These are phyloP conservation scores for Spongilla lacustris DNA, from an alignment of 37 sponge, comb jelly and placozoan genomes.

Conservation along the genomic window DNA sequence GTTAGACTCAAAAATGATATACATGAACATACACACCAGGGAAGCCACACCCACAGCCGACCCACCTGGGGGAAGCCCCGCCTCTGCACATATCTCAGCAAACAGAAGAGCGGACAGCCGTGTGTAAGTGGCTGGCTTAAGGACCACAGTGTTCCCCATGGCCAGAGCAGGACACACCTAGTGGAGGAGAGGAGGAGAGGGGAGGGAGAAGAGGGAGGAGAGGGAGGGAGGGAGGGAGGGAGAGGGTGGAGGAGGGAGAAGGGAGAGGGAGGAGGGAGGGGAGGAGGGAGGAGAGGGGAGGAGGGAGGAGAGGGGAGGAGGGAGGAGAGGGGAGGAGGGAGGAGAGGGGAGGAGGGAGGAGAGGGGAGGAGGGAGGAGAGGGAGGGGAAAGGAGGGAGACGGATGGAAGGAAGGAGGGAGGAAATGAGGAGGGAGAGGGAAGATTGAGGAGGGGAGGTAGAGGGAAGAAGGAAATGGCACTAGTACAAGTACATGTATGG, in stretches of 20 bases:
- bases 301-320: too few species aligned
- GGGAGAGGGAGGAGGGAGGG: neutral
- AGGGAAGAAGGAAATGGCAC: too few species aligned
- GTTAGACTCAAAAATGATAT: too few species aligned
- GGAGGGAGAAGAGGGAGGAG: neutral
- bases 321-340: neutral
- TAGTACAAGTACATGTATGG: too few species aligned
- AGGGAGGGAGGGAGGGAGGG: neutral
- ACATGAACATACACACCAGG: neutral
- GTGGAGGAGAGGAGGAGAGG: neutral
- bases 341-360: neutral
- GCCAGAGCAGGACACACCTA: conserved; percentile 83
- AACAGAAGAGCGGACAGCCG: conserved; percentile 92
- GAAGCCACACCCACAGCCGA: neutral
- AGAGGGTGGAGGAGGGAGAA: neutral
- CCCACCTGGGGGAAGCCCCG: conserved; percentile 92
- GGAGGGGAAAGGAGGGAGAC: neutral
- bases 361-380: neutral
- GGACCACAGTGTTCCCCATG: conserved; percentile 95
- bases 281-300: too few species aligned
- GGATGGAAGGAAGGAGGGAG: neutral
- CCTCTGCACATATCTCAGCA: conserved; percentile 98
- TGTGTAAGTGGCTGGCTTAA: conserved; percentile 96
- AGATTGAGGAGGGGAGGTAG: too few species aligned
- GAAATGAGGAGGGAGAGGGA: neutral